phyloP scores from a whole-genome alignment of 2,888 invertebrate species.

The Diaprepes abbreviatus region DNA sequence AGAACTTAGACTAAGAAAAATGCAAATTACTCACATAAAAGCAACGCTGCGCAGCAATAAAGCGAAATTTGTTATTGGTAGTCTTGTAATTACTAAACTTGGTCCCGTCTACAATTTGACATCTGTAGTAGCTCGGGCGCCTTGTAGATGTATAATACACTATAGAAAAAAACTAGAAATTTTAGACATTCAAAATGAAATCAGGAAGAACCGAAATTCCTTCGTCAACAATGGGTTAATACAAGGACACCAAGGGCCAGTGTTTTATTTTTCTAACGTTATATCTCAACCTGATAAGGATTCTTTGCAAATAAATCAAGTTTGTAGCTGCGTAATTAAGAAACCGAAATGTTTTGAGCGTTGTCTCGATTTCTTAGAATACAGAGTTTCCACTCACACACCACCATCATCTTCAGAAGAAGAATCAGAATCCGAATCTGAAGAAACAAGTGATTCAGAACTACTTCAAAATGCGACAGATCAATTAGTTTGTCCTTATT shows the following conservation, averaged over 20 bases:
- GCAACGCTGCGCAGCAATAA: conserved; percentile 16
- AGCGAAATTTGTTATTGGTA: conserved; percentile 50
- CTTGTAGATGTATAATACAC: conserved; percentile 34
- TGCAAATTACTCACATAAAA: conserved; percentile 21
- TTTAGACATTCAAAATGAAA: conserved; percentile 30
- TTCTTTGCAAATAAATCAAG: not conserved
- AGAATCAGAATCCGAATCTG: not conserved
- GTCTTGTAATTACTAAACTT: conserved; percentile 53
- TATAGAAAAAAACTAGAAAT: conserved; percentile 32
- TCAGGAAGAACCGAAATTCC: conserved; percentile 7
- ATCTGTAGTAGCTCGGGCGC: conserved; percentile 40
- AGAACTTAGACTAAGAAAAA: conserved; percentile 44
- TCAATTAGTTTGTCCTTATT: not conserved
- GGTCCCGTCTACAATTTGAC: conserved; percentile 56
- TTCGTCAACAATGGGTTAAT: conserved; percentile 43
- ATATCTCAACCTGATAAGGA: not conserved
- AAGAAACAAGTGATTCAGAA: not conserved
- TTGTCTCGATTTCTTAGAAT: conserved; percentile 34
- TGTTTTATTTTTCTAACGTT: conserved; percentile 29
- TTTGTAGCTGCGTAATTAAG: conserved; percentile 36
- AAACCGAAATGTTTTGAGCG: conserved; percentile 35
- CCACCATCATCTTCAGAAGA: not conserved
- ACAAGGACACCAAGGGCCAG: conserved; percentile 13
- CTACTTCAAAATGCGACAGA: not conserved
- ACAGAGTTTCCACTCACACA: conserved; percentile 9